phyloP scores from a whole-genome alignment of 2,888 invertebrate species.

The Sarcophaga rosellei region DNA sequence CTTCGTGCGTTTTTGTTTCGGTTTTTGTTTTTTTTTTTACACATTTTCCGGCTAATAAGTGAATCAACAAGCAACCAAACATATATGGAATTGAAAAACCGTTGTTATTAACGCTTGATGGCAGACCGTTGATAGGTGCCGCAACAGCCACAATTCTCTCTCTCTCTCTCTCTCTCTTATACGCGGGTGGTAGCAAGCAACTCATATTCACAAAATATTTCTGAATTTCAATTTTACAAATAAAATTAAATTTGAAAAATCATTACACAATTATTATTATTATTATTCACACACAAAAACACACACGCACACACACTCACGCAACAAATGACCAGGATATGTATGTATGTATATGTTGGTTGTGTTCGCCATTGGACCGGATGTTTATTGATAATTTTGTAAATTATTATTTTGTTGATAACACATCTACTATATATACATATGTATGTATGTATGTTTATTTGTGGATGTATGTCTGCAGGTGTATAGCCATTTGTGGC shows the following conservation, averaged over 20 bases:
- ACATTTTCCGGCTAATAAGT: background rate
- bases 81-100: constrained; percentile 32
- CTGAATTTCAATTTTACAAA: constrained; percentile 1
- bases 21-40: background rate
- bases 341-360: constrained; percentile 45
- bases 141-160: constrained; percentile 59
- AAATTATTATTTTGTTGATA: constrained; percentile 68
- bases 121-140: constrained; percentile 64
- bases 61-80: background rate
- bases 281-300: background rate
- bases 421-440: constrained; percentile 2
- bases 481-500: constrained; percentile 65
- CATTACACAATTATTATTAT: background rate
- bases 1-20: too few species aligned
- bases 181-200: background rate
- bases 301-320: background rate
- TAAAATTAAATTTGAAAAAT: constrained; percentile 12
- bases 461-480: constrained; percentile 43
- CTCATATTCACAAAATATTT: background rate
- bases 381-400: constrained; percentile 68
- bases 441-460: constrained; percentile 32
- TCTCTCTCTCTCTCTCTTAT: background rate
- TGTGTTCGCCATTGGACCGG: constrained; percentile 55
- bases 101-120: constrained; percentile 34
- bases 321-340: background rate